Percentiles rank a stretch among this genome's conserved stretches.
Evolutionary conservation across 2,888 invertebrate genomes (phyloP).

Genomic region (Gonocerus acuteangulatus): DNA sequence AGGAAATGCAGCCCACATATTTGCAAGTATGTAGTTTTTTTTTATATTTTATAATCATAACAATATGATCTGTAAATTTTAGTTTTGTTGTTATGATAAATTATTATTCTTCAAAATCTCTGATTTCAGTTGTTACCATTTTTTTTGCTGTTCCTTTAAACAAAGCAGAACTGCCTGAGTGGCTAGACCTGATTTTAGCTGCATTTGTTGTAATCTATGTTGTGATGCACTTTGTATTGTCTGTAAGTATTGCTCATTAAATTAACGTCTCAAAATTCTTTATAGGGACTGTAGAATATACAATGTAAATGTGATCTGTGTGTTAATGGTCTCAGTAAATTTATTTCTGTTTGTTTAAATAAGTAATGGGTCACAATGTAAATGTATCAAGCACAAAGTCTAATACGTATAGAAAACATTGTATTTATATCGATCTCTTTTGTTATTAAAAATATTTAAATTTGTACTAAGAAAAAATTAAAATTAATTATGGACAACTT

Average conservation of each 20-base stretch:
- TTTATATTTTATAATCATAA: too few species aligned
- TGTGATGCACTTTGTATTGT: conserved; percentile 73
- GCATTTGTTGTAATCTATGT: conserved; percentile 86
- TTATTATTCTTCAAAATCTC: conserved; percentile 23
- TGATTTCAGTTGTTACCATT: conserved; percentile 74
- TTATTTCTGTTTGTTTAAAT: too few species aligned
- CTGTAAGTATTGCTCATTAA: conserved; percentile 54
- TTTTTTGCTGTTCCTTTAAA: conserved; percentile 82
- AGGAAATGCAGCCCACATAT: conserved; percentile 79
- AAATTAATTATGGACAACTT: too few species aligned
- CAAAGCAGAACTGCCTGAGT: conserved; percentile 77
- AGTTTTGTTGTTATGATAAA: neutral
- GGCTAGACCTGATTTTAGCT: conserved; percentile 81
- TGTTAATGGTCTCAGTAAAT: too few species aligned
- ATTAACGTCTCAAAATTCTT: neutral
- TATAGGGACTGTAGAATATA: too few species aligned
- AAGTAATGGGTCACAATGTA: too few species aligned
- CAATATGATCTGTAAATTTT: neutral
- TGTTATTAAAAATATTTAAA: too few species aligned
- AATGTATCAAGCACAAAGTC: too few species aligned
- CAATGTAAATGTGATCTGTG: too few species aligned
- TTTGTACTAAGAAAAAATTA: too few species aligned
- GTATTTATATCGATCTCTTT: too few species aligned
- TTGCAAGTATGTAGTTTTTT: conserved; percentile 61
- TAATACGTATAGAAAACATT: too few species aligned